Evolutionary conservation across 2,113 vertebrate genomes (phyloP).

Genomic region (Sinocyclocheilus grahami): DNA sequence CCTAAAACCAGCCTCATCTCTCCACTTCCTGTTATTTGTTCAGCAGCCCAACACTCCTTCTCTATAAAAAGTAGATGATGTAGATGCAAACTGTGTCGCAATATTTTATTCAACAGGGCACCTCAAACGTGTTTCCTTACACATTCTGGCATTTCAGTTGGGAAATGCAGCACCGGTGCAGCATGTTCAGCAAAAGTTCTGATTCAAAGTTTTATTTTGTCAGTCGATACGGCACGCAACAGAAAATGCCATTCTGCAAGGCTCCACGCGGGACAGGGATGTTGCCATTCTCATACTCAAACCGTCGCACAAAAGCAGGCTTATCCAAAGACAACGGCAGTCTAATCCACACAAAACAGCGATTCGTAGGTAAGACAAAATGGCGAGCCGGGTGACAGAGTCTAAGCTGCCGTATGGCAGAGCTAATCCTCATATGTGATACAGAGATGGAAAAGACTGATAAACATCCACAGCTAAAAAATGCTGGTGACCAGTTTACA

Average conservation of each 20-base stretch:
- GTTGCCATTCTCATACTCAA: conserved; percentile 50
- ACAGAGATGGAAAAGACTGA: too few species aligned
- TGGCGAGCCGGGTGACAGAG: too few species aligned
- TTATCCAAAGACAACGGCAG: conserved; percentile 68
- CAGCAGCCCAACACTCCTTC: not conserved
- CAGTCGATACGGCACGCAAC: not conserved
- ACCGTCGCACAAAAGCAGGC: conserved; percentile 62
- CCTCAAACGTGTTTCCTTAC: not conserved
- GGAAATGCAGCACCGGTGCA: not conserved
- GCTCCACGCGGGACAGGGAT: not conserved
- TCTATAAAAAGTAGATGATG: conserved; percentile 1
- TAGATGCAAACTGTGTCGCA: not conserved
- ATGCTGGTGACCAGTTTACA: not conserved
- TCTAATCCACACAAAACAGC: conserved; percentile 70
- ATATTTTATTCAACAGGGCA: conserved; percentile 16
- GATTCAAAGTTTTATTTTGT: not conserved
- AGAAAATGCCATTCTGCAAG: not conserved
- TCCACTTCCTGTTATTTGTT: conserved; percentile 1
- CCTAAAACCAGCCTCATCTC: conserved; percentile 36
- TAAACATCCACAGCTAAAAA: too few species aligned
- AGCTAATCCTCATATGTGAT: too few species aligned
- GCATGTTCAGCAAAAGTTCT: not conserved
- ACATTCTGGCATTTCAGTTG: not conserved
- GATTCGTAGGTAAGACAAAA: too few species aligned
- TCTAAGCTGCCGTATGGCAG: too few species aligned